Evolutionary conservation across 1,140 invertebrate genomes (phyloP), one percentile per base, ranked within the genome.

Genomic region (Mycetomoellerius zeteki): DNA sequence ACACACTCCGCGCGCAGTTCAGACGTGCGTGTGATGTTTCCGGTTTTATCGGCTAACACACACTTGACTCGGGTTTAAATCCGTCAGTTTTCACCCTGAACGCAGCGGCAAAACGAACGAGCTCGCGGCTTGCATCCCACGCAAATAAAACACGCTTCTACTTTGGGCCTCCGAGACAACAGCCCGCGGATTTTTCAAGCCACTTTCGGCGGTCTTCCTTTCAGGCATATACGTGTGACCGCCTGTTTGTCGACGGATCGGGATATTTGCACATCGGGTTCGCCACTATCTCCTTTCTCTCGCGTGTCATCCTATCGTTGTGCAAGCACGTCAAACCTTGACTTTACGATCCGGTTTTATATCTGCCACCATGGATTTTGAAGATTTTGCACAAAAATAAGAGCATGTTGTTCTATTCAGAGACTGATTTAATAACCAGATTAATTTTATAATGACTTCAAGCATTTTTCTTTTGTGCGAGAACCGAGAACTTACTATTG

Each of bases 31-130:
- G 80, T 65, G 76, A 82, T 90, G 89, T 91, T 92, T 91, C 85
- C 90, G 87, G 86, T 85, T 92, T 92, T 92, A 92, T 92, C 91
- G 85, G 84, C 86, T 81, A 87, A 91, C 90, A 92, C 69, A 90
- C 75, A 90, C 91, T 92, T 88, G 89, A 89, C 89, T 82, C 75
- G 85, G 75, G 88, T 88, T 91, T 90, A 91, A 92, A 92, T 92
- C 88, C 91, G 85, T 86, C 85, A 65, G 75, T 86, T 89, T 91
- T 89, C 73, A 60, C 81, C 37, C 88, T 37, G 54, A 56, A 78
- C 52, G 19, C 65, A 60, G 58, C 58, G 10, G 65, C 30, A 27
- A 56, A 58, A 69, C 37, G 21, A 21, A 72, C 67, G 65, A 82
- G 50, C 76, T 58, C 33, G 30, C 75, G 21, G 52, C 60, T 64